Conservation (phyloP, 2,113 vertebrate genomes). For the Daubentonia madagascariensis region DNA sequence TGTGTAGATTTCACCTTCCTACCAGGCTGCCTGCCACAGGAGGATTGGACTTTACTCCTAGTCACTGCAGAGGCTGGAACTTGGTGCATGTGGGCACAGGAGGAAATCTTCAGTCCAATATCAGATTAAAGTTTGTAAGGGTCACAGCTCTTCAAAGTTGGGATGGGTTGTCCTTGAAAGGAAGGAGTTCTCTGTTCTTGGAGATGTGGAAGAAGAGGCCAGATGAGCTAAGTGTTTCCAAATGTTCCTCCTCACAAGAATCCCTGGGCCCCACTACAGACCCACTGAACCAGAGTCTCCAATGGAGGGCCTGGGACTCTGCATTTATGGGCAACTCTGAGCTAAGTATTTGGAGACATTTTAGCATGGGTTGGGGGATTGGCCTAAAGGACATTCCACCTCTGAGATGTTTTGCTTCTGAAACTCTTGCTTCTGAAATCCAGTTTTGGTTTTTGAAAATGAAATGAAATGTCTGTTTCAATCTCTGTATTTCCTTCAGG, state of each 20-base stretch:
- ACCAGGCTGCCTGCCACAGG: neutral
- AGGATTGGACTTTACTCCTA: neutral
- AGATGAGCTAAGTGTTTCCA: neutral
- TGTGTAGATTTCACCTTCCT: neutral
- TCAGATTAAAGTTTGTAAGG: neutral
- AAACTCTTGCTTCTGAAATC: neutral
- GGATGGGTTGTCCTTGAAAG: neutral
- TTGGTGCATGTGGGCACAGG: neutral
- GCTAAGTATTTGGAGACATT: neutral
- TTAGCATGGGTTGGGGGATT: neutral
- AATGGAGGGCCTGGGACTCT: neutral
- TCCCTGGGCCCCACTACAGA: neutral
- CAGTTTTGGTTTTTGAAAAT: constrained; percentile 4
- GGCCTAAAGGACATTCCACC: neutral
- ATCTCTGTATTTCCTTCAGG: neutral
- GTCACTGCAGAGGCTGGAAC: neutral
- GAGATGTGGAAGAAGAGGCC: neutral
- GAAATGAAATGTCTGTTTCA: neutral
- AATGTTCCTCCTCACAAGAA: neutral
- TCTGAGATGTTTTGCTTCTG: neutral
- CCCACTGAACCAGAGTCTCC: neutral
- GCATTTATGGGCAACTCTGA: neutral
- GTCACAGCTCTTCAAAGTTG: neutral
- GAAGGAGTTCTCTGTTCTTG: neutral
- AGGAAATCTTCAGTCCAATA: neutral